These are phyloP conservation scores for Genyomyrus donnyi DNA, from an alignment of 2,113 vertebrate genomes.

Conservation along the genomic window DNA sequence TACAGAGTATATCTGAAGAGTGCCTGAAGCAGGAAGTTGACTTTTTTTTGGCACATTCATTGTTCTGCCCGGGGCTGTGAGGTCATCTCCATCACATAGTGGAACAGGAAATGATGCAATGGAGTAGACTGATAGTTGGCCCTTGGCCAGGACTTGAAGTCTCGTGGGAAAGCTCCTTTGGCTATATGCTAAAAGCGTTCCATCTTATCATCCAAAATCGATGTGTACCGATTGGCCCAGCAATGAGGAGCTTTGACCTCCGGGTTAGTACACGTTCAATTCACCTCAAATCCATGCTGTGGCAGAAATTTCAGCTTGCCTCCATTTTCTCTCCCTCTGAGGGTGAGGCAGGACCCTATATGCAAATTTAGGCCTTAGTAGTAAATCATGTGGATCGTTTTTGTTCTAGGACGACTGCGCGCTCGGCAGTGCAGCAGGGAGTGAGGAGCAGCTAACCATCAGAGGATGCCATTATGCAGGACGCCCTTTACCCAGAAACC, in stretches of 20 bases:
- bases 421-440: neutral
- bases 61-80: constrained; percentile 52
- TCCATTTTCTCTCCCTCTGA: neutral
- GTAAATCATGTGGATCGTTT: neutral
- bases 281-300: neutral
- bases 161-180: constrained; percentile 17
- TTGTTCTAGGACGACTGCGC: neutral
- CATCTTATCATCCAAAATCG: neutral
- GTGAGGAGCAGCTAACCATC: neutral
- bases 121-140: constrained; percentile 21
- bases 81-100: constrained; percentile 49
- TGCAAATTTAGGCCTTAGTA: neutral
- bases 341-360: neutral
- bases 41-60: constrained; percentile 37
- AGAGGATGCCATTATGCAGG: neutral
- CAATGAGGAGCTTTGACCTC: neutral
- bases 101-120: constrained; percentile 39
- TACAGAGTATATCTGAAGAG: neutral
- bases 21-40: constrained; percentile 27
- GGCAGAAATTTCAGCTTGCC: neutral
- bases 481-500: neutral
- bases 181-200: neutral
- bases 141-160: neutral
- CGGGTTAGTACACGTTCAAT: neutral
- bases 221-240: neutral